A percentile compares a stretch with the other conserved stretches of the same genome.
These are phyloP conservation scores for Phengaris alcon DNA, from an alignment of 2,888 invertebrate genomes.

Conservation along the genomic window DNA sequence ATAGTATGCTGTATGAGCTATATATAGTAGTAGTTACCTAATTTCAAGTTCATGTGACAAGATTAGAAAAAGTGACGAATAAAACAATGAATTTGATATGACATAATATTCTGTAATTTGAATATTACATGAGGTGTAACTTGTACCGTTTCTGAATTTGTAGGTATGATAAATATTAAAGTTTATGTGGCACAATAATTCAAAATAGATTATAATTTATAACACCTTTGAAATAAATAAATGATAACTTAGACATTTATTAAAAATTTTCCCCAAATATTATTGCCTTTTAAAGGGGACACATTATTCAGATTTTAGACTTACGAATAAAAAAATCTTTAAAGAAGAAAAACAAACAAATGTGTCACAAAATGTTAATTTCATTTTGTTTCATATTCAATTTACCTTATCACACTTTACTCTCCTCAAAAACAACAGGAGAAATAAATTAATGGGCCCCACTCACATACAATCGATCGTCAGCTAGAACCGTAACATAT, in stretches of 20 bases:
- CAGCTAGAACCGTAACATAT: no score
- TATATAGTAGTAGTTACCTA: neutral
- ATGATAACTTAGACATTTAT: neutral
- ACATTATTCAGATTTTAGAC: neutral
- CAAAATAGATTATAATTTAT: neutral
- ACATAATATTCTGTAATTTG: neutral
- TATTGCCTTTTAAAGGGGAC: neutral
- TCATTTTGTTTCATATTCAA: no score
- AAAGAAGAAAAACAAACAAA: no score
- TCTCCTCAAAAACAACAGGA: no score
- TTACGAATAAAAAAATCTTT: neutral
- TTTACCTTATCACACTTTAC: no score
- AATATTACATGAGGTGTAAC: neutral
- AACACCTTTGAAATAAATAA: neutral
- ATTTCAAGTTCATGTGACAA: constrained; percentile 17
- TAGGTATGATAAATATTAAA: no score
- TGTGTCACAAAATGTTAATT: no score
- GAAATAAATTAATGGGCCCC: no score
- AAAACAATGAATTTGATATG: neutral
- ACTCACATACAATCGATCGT: no score
- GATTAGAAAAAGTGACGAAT: neutral
- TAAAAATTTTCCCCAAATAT: no score
- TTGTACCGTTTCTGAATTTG: neutral
- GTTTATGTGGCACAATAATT: no score
- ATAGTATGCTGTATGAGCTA: neutral